phyloP scores from a whole-genome alignment of 1,140 invertebrate genomes.

The Meloidogyne hapla region DNA sequence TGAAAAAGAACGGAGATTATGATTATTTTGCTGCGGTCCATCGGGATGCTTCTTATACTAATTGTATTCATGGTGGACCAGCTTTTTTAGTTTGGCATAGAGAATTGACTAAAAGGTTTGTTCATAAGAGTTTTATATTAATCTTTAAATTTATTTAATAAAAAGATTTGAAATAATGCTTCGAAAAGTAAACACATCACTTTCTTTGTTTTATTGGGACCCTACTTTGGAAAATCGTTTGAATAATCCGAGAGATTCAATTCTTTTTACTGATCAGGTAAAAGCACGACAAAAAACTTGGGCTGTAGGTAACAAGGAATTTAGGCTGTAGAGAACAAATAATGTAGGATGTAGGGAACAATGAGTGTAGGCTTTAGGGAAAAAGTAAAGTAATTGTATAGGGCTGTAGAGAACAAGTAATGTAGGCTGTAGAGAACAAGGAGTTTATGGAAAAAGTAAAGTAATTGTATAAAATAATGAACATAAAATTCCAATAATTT shows the following conservation, averaged over 20 bases:
- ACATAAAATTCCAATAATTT: neutral
- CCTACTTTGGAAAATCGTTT: conserved; percentile 61
- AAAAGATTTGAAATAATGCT: conserved; percentile 6
- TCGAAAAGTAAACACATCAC: conserved; percentile 42
- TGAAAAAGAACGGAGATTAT: conserved; percentile 64
- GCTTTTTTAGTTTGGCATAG: conserved; percentile 59
- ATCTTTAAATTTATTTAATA: too few relatives aligned
- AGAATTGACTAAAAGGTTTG: conserved; percentile 24
- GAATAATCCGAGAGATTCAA: conserved; percentile 42
- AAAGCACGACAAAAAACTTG: too few relatives aligned
- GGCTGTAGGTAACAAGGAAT: too few relatives aligned
- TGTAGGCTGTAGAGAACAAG: neutral
- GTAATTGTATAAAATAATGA: too few relatives aligned
- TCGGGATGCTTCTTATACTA: neutral
- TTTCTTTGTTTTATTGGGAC: conserved; percentile 66
- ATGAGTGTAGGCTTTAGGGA: too few relatives aligned
- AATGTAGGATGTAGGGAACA: too few relatives aligned
- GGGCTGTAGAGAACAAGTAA: too few relatives aligned
- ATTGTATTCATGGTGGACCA: conserved; percentile 54
- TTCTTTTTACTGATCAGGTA: neutral
- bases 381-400: too few relatives aligned
- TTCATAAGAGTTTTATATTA: neutral
- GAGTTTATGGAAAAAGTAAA: too few relatives aligned
- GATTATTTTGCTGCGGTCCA: conserved; percentile 51
- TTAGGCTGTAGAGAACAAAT: too few relatives aligned